phyloP scores from a whole-genome alignment of 2,113 vertebrate genomes.

The Agelaius tricolor region DNA sequence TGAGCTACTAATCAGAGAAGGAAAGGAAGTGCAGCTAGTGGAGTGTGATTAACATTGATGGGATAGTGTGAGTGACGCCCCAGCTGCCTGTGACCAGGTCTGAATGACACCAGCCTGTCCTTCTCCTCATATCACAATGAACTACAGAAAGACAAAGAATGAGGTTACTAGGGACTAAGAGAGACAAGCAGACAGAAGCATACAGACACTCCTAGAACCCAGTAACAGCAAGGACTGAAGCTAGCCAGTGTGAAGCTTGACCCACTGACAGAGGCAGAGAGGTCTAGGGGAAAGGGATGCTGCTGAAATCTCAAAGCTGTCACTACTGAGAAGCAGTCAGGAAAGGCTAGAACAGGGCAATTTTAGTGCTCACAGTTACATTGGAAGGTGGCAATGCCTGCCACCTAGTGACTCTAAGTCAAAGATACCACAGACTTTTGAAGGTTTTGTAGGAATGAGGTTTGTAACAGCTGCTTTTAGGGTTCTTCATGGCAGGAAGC shows the following conservation, averaged over 20 bases:
- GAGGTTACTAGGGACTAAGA: not conserved
- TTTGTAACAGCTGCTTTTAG: not conserved
- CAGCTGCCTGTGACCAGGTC: not conserved
- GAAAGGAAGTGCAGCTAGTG: not conserved
- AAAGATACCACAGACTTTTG: not conserved
- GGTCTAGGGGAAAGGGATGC: not conserved
- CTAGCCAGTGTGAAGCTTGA: not conserved
- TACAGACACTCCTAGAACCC: not conserved
- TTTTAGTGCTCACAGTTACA: not conserved
- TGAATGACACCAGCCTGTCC: not conserved
- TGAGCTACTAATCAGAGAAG: not conserved
- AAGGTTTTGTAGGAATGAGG: not conserved
- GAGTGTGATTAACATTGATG: not conserved
- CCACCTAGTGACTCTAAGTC: conserved; percentile 33
- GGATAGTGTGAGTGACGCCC: not conserved
- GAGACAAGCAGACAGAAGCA: not conserved
- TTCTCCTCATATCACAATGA: not conserved
- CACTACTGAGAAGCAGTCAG: not conserved
- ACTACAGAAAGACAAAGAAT: not conserved
- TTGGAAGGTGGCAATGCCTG: conserved; percentile 16
- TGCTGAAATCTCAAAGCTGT: not conserved
- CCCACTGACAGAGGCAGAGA: not conserved
- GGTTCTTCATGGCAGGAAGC: not conserved
- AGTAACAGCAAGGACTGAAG: not conserved
- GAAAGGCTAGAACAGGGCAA: not conserved